Evolutionary conservation across 92 coral and sea anemone species (phyloP).

Genomic region (Actinostola sp.): DNA sequence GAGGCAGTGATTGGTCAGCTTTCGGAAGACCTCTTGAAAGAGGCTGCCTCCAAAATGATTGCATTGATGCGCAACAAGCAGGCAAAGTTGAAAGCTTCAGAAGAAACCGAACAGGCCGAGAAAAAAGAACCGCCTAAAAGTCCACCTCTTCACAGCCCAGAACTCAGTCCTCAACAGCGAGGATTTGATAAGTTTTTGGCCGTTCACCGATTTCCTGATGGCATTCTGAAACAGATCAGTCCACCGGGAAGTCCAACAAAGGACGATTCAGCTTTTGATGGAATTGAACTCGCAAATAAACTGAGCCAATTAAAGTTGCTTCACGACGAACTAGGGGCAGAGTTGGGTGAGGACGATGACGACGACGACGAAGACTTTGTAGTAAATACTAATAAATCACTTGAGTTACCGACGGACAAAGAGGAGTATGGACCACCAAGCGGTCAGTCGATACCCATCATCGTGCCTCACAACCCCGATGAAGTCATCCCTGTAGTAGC

Average conservation of each 20-base stretch:
- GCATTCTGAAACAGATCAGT: constrained; percentile 62
- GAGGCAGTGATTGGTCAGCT: constrained; percentile 52
- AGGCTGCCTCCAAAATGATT: constrained; percentile 93
- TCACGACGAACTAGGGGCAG: constrained; percentile 65
- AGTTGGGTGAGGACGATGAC: constrained; percentile 51
- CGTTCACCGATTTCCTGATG: constrained; percentile 73
- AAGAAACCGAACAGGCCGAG: constrained; percentile 13
- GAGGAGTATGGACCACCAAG: constrained; percentile 65
- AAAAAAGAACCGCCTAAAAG: constrained; percentile 20
- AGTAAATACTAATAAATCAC: constrained; percentile 37
- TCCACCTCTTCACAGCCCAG: constrained; percentile 23
- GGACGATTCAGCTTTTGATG: constrained; percentile 54
- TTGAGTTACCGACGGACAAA: constrained; percentile 67
- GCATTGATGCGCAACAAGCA: constrained; percentile 69
- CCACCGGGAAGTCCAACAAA: constrained; percentile 90
- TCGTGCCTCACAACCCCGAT: constrained; percentile 78
- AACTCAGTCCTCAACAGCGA: constrained; percentile 25
- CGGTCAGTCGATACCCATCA: constrained; percentile 73
- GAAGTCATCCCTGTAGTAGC: constrained; percentile 77
- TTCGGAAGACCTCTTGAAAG: constrained; percentile 78
- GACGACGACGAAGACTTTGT: constrained; percentile 65
- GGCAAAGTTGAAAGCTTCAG: constrained; percentile 38
- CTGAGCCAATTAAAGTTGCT: constrained; percentile 65
- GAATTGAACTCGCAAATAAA: constrained; percentile 66
- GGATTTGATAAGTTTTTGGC: constrained; percentile 54